A percentile compares a stretch with the other conserved stretches of the same genome.
These are phyloP conservation scores for Chaetodon trifasciatus DNA, from an alignment of 2,797 vertebrate genomes.

Conservation along the genomic window DNA sequence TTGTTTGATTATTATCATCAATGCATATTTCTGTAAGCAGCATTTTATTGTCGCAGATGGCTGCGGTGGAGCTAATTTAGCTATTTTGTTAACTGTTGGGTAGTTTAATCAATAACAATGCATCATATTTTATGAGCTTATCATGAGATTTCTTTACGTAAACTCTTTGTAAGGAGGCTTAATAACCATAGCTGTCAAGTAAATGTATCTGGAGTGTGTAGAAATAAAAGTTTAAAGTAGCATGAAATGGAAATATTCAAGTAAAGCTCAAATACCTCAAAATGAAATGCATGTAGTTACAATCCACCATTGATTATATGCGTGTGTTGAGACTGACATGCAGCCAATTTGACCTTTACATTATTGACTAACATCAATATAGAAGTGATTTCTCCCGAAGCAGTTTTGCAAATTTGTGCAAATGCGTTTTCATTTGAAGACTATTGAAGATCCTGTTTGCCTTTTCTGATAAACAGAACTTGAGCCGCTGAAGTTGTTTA, in stretches of 20 bases:
- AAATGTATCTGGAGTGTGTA: neutral
- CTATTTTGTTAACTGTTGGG: neutral
- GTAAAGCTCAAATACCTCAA: neutral
- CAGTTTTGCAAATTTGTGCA: neutral
- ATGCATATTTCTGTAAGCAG: neutral
- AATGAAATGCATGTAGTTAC: neutral
- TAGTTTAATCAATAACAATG: too few relatives aligned
- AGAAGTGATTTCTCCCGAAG: constrained; percentile 1
- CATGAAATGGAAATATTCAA: neutral
- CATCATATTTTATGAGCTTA: too few relatives aligned
- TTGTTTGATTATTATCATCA: neutral
- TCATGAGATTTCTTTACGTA: too few relatives aligned
- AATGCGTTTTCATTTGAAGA: neutral
- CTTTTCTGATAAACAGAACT: neutral
- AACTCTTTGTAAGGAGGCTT: neutral
- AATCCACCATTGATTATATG: neutral
- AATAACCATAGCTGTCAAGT: neutral
- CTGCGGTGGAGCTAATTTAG: neutral
- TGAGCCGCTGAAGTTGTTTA: neutral
- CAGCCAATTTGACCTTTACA: neutral
- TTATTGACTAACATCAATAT: neutral
- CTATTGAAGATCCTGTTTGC: neutral
- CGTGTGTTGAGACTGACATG: neutral
- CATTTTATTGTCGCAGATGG: neutral
- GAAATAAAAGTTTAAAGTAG: neutral